A percentile compares a stretch with the other conserved stretches of the same genome.
Evolutionary conservation across 2,888 invertebrate species (phyloP).

Genomic region (Phengaris alcon): DNA sequence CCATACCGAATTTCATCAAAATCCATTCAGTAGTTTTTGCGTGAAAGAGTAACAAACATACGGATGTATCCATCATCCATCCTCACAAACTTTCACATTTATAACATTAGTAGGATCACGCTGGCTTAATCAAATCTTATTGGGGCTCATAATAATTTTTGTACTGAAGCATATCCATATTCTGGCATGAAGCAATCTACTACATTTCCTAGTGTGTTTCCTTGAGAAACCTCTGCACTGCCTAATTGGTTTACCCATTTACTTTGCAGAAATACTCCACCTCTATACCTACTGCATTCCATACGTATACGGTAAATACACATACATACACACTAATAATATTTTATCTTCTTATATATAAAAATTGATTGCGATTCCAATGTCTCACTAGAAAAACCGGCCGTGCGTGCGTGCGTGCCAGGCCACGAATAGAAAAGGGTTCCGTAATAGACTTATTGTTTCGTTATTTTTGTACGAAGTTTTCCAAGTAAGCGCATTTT

Average conservation of each 20-base stretch:
- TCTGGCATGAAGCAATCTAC: background rate
- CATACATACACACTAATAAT: background rate
- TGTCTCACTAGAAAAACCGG: too few species aligned
- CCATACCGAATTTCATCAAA: too few species aligned
- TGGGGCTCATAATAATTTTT: background rate
- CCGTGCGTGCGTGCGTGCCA: too few species aligned
- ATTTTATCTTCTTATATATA: background rate
- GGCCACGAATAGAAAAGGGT: too few species aligned
- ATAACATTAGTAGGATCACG: background rate
- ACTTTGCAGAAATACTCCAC: conserved; percentile 1
- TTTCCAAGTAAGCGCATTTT: too few species aligned
- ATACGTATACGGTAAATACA: background rate
- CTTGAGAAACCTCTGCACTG: background rate
- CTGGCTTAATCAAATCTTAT: background rate
- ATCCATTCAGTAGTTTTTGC: too few species aligned
- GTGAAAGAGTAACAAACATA: too few species aligned
- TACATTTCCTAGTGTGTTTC: background rate
- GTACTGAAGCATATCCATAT: background rate
- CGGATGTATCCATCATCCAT: too few species aligned
- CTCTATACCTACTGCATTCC: background rate
- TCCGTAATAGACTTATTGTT: too few species aligned
- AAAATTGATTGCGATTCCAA: too few species aligned
- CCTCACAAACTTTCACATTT: too few species aligned
- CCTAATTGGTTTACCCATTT: conserved; percentile 15
- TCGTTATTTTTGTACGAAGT: too few species aligned